Evolutionary conservation across 2,113 vertebrate genomes (phyloP).

Genomic region (Emydocephalus ijimae): DNA sequence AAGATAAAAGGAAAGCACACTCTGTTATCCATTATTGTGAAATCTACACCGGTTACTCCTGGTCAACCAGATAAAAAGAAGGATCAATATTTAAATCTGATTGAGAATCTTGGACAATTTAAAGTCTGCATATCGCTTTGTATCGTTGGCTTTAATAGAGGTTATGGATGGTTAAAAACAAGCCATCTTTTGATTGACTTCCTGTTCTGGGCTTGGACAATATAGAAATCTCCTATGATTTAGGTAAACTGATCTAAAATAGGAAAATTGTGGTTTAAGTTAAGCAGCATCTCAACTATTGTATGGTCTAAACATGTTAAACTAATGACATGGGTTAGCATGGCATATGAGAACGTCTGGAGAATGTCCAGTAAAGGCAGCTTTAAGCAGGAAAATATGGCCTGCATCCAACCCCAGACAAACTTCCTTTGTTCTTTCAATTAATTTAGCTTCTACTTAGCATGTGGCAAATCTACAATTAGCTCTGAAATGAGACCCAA

Average conservation of each 20-base stretch:
- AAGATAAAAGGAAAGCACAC: neutral
- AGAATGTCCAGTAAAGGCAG: neutral
- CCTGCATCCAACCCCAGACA: constrained; percentile 36
- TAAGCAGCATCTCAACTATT: neutral
- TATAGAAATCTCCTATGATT: neutral
- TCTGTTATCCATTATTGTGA: neutral
- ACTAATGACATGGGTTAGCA: neutral
- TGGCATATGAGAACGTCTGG: neutral
- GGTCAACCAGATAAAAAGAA: neutral
- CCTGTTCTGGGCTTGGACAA: neutral
- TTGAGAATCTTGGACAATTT: neutral
- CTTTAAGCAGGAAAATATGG: constrained; percentile 27
- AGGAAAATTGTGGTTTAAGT: neutral
- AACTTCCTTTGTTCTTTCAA: constrained; percentile 62
- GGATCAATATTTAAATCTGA: neutral
- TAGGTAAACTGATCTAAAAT: neutral
- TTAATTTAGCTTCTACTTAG: constrained; percentile 59
- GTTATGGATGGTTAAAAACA: neutral
- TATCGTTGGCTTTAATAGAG: neutral
- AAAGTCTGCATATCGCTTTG: neutral
- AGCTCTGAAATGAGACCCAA: constrained; percentile 37
- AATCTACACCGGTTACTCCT: neutral
- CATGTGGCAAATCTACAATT: constrained; percentile 45
- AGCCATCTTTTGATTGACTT: neutral
- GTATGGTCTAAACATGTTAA: neutral